Conservation (phyloP, 2,888 invertebrate genomes). For the Alitta virens region DNA sequence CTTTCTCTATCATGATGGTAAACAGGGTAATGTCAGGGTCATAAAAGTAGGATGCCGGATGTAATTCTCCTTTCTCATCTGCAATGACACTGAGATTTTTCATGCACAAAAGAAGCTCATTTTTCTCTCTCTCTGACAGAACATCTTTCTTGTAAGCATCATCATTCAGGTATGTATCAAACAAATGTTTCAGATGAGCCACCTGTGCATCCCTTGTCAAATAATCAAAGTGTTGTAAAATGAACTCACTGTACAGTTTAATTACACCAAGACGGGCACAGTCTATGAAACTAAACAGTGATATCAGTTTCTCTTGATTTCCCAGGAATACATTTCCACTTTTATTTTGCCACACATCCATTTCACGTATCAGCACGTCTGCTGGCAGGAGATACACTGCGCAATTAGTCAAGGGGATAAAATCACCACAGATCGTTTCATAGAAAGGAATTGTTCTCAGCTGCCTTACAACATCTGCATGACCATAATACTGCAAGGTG, state of each 20-base stretch:
- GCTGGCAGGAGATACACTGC: constrained; percentile 28
- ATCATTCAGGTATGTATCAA: constrained; percentile 21
- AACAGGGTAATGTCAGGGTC: constrained; percentile 32
- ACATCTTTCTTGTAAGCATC: background rate
- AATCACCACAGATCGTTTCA: constrained; percentile 25
- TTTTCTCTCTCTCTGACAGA: constrained; percentile 11
- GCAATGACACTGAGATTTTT: constrained; percentile 24
- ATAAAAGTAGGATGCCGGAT: constrained; percentile 32
- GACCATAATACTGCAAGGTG: no score
- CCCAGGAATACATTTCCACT: constrained; percentile 30
- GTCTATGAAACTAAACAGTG: constrained; percentile 26
- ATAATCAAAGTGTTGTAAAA: constrained; percentile 33
- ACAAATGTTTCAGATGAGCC: constrained; percentile 26
- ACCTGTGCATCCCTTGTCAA: constrained; percentile 24
- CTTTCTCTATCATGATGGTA: constrained; percentile 29
- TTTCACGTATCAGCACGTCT: constrained; percentile 27
- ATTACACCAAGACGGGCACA: constrained; percentile 23
- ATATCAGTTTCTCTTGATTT: constrained; percentile 14
- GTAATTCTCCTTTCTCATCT: constrained; percentile 24
- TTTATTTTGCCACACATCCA: constrained; percentile 27
- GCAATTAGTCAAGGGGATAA: constrained; percentile 21
- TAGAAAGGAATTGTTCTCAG: constrained; percentile 25
- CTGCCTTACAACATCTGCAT: constrained; percentile 7
- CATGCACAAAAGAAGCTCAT: constrained; percentile 23
- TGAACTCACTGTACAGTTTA: constrained; percentile 32